Conservation (phyloP, 2,797 vertebrate genomes). For the Clamator glandarius region DNA sequence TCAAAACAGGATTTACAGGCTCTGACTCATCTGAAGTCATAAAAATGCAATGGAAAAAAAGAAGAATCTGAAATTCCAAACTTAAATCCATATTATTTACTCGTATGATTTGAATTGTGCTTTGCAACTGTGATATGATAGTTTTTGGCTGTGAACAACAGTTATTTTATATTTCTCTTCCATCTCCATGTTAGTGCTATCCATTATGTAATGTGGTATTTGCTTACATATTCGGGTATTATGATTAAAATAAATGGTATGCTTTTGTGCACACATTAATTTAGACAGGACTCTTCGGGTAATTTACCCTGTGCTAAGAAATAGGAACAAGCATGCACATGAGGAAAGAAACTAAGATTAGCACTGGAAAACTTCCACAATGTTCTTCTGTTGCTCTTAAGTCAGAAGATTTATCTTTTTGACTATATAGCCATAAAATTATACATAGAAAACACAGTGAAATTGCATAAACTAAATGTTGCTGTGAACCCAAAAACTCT, state of each 20-base stretch:
- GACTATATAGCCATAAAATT: background rate
- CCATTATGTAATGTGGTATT: background rate
- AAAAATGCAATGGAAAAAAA: background rate
- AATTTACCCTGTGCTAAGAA: constrained; percentile 25
- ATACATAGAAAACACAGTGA: background rate
- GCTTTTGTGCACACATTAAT: background rate
- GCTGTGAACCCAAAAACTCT: background rate
- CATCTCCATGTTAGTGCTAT: background rate
- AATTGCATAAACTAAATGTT: background rate
- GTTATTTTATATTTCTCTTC: background rate
- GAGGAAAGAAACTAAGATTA: background rate
- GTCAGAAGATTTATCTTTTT: background rate
- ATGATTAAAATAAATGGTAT: background rate
- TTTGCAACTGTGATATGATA: background rate
- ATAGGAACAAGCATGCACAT: background rate
- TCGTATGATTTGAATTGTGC: background rate
- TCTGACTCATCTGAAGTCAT: background rate
- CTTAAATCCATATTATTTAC: background rate
- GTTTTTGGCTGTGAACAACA: background rate
- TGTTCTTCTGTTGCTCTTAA: background rate
- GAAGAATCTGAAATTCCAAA: background rate
- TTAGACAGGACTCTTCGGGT: background rate
- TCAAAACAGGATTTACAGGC: background rate
- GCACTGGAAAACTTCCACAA: background rate
- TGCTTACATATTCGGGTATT: background rate